Conservation (phyloP, 2,888 invertebrate species). For the Schrankia costaestrigalis region DNA sequence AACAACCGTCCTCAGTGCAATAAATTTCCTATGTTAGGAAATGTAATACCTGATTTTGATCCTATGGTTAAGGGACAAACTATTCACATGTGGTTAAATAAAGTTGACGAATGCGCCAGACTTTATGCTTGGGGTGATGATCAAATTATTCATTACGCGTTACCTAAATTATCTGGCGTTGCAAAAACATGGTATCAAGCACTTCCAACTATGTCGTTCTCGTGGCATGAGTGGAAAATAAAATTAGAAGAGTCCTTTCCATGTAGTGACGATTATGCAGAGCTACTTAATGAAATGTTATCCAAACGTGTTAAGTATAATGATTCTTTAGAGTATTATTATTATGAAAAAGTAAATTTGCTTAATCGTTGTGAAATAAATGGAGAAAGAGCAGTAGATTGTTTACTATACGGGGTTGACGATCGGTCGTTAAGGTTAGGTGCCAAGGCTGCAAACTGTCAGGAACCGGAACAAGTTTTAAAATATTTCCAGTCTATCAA, state of each 20-base stretch:
- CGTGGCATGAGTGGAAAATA: slow-evolving; percentile 15
- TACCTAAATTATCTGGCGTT: too few relatives aligned
- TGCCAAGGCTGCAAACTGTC: too few relatives aligned
- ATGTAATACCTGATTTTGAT: slow-evolving; percentile 14
- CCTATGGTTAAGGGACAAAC: slow-evolving; percentile 7
- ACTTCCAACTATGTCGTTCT: slow-evolving; percentile 8
- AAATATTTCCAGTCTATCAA: slow-evolving; percentile 5
- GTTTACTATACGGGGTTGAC: too few relatives aligned
- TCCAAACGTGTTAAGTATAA: slow-evolving; percentile 9
- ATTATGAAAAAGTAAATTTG: slow-evolving; percentile 15
- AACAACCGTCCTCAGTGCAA: too few relatives aligned
- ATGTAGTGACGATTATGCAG: too few relatives aligned
- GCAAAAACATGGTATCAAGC: slow-evolving; percentile 14
- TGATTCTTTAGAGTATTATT: slow-evolving; percentile 17
- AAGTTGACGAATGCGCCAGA: too few relatives aligned
- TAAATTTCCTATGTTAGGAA: slow-evolving; percentile 10
- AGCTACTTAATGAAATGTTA: slow-evolving; percentile 18
- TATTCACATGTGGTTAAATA: slow-evolving; percentile 3
- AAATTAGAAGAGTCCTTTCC: too few relatives aligned
- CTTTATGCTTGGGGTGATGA: slow-evolving; percentile 8
- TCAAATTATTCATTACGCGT: slow-evolving; percentile 7
- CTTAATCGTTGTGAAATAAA: slow-evolving; percentile 15
- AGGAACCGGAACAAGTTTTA: too few relatives aligned
- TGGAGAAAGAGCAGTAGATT: too few relatives aligned
- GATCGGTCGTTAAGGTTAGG: too few relatives aligned